Evolutionary conservation across 2,797 vertebrate genomes (phyloP).

Genomic region (Xenops minutus): DNA sequence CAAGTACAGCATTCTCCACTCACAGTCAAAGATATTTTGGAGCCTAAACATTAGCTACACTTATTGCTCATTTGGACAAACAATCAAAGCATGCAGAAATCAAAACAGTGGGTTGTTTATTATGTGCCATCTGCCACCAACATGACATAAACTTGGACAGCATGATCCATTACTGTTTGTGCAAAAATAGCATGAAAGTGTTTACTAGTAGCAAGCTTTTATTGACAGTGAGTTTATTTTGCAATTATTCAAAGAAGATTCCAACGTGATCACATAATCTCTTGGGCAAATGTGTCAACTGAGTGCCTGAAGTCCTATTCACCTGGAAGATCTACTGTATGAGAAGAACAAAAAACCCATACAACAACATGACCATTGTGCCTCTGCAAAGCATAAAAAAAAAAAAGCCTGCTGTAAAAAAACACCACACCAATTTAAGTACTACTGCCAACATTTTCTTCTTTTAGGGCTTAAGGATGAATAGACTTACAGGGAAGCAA

Average conservation of each 20-base stretch:
- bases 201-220: background rate
- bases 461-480: conserved; percentile 62
- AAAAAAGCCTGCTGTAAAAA: conserved; percentile 48
- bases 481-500: conserved; percentile 57
- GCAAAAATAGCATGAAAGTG: background rate
- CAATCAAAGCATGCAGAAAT: background rate
- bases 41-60: background rate
- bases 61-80: background rate
- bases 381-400: conserved; percentile 17
- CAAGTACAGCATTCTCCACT: background rate
- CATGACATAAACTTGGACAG: background rate
- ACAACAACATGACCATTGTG: background rate
- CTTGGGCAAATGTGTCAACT: background rate
- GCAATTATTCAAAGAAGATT: conserved; percentile 17
- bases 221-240: conserved; percentile 7
- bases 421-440: conserved; percentile 60
- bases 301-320: background rate
- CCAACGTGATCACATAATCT: background rate
- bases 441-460: conserved; percentile 60
- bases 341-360: background rate
- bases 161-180: background rate
- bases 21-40: background rate
- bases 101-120: background rate
- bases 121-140: background rate
- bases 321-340: conserved; percentile 48